Evolutionary conservation across 2,888 invertebrate genomes (phyloP), one percentile per base, ranked within the genome.

Genomic region (Sinodicranocentrus sp.): DNA sequence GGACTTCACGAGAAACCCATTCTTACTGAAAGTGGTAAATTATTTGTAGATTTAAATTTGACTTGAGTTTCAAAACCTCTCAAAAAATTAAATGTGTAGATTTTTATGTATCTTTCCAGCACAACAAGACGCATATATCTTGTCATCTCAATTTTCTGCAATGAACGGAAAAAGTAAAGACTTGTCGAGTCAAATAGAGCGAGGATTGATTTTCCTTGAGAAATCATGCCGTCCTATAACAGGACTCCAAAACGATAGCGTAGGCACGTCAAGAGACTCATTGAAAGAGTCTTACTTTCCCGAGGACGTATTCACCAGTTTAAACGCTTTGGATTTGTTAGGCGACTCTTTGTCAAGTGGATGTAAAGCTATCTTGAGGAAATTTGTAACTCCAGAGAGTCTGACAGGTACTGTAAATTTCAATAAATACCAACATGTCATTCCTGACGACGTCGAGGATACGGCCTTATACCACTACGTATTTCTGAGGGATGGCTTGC

Each of bases 401-500:
- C 25, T 13, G 25, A 61, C 61, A 1, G 72, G 72, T 13, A 57
- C 72, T n/a, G 13, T 57, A 17, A 72, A 72, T 39, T 57, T 72
- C 23, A 57, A 72, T 23, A 72, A 72, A 57, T 57, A 33, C 1
- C 44, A 54, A 19, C 54, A 33, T 21, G 19, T 72, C 13, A 72
- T 72, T 33, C 72, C 72, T 5, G 72, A 72, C 23, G 72, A 72
- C 28, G 59, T 72, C 5, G 72, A 72, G 21, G 33, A 57, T 2
- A 72, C 72, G 1, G 72, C 57, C 1, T 33, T 72, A 17, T 57
- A 33, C 57, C 28, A 57, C 21, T 54, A 33, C 39, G 39, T 39
- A 28, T 57, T 72, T 72, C 28, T 72, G 8, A 26, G 39, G 0
- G 57, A 72, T 17, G 72, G 72, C n/a, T 19, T 59, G 19, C 19